phyloP scores from a whole-genome alignment of 2,888 invertebrate genomes.

The Tiliacea aurago region DNA sequence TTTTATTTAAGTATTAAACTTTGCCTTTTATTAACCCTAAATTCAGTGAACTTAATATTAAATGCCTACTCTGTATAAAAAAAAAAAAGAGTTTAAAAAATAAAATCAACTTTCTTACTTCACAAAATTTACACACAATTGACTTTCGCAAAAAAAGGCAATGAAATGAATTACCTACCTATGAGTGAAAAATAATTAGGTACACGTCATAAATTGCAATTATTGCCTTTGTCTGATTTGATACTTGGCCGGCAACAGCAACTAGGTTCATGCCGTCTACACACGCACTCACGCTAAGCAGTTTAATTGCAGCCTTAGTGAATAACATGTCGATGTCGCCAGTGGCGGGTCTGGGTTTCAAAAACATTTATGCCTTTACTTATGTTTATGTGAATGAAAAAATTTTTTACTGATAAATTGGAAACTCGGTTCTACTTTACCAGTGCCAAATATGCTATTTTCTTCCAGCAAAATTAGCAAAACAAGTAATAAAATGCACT shows the following conservation, averaged over 20 bases:
- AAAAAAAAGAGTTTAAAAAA: not conserved
- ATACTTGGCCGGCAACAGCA: constrained; percentile 48
- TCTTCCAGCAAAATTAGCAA: not conserved
- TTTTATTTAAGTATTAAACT: not conserved
- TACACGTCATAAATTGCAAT: not conserved
- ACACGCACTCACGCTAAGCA: constrained; percentile 48
- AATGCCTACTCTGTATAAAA: not conserved
- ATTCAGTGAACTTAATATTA: not conserved
- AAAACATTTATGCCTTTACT: not conserved
- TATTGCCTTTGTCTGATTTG: constrained; percentile 11
- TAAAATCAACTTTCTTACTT: not conserved
- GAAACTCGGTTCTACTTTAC: not conserved
- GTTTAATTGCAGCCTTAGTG: constrained; percentile 27
- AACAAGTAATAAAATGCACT: not conserved
- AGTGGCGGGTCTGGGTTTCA: not conserved
- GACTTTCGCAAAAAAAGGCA: no score
- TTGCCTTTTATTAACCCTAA: not conserved
- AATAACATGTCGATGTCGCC: constrained; percentile 1
- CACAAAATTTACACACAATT: not conserved
- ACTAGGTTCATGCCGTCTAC: constrained; percentile 13
- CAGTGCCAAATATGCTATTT: not conserved
- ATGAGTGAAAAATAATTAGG: not conserved
- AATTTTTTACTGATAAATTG: no score
- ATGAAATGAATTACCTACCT: not conserved
- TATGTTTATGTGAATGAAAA: not conserved